Conservation (phyloP, 1,140 invertebrate genomes). For the Drosophila novamexicana region DNA sequence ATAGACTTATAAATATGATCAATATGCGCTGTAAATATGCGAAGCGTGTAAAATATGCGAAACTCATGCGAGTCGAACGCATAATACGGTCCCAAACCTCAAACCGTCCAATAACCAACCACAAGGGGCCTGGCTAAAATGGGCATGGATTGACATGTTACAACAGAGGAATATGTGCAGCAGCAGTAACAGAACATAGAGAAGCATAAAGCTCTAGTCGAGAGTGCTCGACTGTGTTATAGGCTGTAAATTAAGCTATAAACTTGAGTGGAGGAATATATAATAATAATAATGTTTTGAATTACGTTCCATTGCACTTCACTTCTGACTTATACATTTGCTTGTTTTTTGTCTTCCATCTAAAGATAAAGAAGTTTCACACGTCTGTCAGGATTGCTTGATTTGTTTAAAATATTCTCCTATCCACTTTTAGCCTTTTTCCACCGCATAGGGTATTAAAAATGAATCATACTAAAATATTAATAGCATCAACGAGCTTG, state of each 20-base stretch:
- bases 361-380: too few relatives aligned
- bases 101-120: neutral
- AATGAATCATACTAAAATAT: too few relatives aligned
- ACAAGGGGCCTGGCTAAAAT: constrained; percentile 1
- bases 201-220: neutral
- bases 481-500: too few relatives aligned
- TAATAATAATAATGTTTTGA: too few relatives aligned
- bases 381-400: too few relatives aligned
- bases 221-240: neutral
- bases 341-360: too few relatives aligned
- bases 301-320: too few relatives aligned
- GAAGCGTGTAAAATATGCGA: constrained; percentile 48
- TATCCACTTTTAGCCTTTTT: too few relatives aligned
- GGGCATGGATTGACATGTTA: constrained; percentile 22
- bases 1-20: constrained; percentile 50
- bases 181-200: neutral
- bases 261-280: too few relatives aligned
- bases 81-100: constrained; percentile 16
- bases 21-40: constrained; percentile 47
- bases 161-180: constrained; percentile 1
- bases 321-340: too few relatives aligned
- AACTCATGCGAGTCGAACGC: constrained; percentile 30
- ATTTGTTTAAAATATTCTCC: too few relatives aligned
- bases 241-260: neutral
- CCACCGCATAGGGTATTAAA: too few relatives aligned